A percentile compares a stretch with the other conserved stretches of the same genome.
These are phyloP conservation scores for Apodemia duryi DNA, from an alignment of 2,888 invertebrate species.

Conservation along the genomic window DNA sequence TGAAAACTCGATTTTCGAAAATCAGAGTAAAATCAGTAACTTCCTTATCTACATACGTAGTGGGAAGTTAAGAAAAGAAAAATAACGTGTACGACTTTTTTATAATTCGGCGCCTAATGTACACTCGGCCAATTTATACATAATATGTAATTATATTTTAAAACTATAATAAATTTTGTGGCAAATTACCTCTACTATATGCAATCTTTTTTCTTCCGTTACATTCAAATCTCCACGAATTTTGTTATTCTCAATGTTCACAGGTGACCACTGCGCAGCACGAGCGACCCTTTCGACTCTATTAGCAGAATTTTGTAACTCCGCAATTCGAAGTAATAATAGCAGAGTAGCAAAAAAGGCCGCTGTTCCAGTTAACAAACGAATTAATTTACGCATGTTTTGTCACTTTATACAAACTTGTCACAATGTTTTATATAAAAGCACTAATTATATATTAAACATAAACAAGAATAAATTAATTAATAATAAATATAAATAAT, in stretches of 20 bases:
- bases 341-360: neutral
- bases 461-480: neutral
- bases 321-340: neutral
- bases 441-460: neutral
- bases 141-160: too few relatives aligned
- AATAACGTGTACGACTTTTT: too few relatives aligned
- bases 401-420: neutral
- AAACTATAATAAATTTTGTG: neutral
- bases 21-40: too few relatives aligned
- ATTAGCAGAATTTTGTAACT: neutral
- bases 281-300: slow-evolving; percentile 4
- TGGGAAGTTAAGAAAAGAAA: too few relatives aligned
- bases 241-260: neutral
- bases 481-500: neutral
- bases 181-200: neutral
- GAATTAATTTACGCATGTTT: slow-evolving; percentile 7
- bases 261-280: neutral
- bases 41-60: too few relatives aligned
- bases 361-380: neutral
- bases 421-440: neutral
- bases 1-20: too few relatives aligned
- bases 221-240: neutral
- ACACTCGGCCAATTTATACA: too few relatives aligned
- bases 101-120: too few relatives aligned
- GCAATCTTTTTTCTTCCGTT: neutral